Evolutionary conservation across 2,113 vertebrate genomes (phyloP).

Genomic region (Anolis sagrei): DNA sequence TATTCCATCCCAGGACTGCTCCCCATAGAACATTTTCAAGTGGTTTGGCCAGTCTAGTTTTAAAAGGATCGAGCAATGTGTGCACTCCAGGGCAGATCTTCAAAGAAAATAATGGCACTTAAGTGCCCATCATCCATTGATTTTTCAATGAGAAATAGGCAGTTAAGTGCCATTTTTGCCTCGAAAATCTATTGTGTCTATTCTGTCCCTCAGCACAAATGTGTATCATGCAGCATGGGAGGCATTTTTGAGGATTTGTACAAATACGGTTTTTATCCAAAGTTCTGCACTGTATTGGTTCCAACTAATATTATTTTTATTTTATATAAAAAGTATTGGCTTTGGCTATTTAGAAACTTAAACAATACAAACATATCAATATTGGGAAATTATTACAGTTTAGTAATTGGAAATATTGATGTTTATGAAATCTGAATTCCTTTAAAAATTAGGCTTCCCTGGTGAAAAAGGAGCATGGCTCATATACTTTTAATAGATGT

Average conservation of each 20-base stretch:
- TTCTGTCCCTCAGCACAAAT: slow-evolving; percentile 17
- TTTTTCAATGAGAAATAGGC: slow-evolving; percentile 35
- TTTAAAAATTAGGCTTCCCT: neutral
- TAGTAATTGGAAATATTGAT: neutral
- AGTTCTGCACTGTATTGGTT: neutral
- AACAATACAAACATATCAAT: neutral
- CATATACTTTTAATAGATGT: too few species aligned
- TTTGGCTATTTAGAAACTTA: neutral
- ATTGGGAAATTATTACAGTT: neutral
- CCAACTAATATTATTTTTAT: neutral
- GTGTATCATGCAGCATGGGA: neutral
- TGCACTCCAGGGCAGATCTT: slow-evolving; percentile 31
- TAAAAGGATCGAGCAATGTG: slow-evolving; percentile 33
- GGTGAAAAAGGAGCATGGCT: too few species aligned
- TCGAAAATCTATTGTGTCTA: slow-evolving; percentile 25
- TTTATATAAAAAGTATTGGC: neutral
- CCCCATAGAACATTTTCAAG: slow-evolving; percentile 38
- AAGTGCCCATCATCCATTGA: slow-evolving; percentile 35
- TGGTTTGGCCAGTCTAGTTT: slow-evolving; percentile 26
- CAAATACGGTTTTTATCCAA: slow-evolving; percentile 12
- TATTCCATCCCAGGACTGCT: slow-evolving; percentile 28
- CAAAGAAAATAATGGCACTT: slow-evolving; percentile 39
- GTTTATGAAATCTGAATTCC: neutral
- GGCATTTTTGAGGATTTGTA: neutral
- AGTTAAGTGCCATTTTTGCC: slow-evolving; percentile 33